phyloP scores from a whole-genome alignment of 2,888 invertebrate species.

The Drosophila trichaetosa region DNA sequence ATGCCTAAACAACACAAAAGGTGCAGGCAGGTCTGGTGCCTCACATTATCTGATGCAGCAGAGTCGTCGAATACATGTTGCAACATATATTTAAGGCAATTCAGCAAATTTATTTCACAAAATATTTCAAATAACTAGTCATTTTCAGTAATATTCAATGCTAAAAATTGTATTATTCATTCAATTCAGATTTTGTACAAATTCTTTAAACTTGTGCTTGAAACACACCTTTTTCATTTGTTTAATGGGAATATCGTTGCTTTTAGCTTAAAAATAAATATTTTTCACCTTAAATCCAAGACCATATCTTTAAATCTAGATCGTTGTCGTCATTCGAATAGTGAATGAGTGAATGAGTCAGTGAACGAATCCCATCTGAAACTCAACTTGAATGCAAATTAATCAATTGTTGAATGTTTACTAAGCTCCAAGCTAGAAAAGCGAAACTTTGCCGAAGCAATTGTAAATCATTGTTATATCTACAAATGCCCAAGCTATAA shows the following conservation, averaged over 20 bases:
- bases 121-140: not conserved
- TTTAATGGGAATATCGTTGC: not conserved
- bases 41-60: not conserved
- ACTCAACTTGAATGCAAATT: not conserved
- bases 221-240: not conserved
- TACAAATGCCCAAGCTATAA: not conserved
- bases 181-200: not conserved
- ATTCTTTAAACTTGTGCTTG: not conserved
- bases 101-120: not conserved
- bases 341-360: too few relatives aligned
- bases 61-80: not conserved
- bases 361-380: not conserved
- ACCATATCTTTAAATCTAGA: not conserved
- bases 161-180: not conserved
- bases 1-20: slow-evolving; percentile 33
- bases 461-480: not conserved
- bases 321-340: not conserved
- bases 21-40: slow-evolving; percentile 20
- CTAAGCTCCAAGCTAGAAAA: not conserved
- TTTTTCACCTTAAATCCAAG: not conserved
- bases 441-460: not conserved
- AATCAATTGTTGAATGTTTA: not conserved
- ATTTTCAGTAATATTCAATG: not conserved
- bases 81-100: not conserved
- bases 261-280: not conserved